phyloP scores from a whole-genome alignment of 2,888 invertebrate genomes.

The Cyclophora albipunctata region DNA sequence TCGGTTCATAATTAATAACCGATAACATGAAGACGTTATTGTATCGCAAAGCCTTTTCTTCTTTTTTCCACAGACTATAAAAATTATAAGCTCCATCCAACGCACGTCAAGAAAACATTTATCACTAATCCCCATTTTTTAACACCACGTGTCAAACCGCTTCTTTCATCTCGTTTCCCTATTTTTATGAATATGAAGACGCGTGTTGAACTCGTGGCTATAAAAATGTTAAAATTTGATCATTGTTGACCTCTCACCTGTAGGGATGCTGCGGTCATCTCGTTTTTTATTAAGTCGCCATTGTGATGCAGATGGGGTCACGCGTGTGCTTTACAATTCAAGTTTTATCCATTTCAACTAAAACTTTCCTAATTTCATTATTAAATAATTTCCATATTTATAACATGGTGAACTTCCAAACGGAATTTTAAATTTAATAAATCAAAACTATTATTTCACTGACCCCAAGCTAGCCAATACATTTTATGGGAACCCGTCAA shows the following conservation, averaged over 20 bases:
- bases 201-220: conserved; percentile 33
- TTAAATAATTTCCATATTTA: too few species aligned
- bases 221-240: conserved; percentile 27
- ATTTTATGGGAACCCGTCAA: conserved; percentile 61
- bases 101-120: too few species aligned
- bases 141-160: conserved; percentile 21
- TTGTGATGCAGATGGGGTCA: conserved; percentile 18
- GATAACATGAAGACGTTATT: too few species aligned
- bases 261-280: conserved; percentile 30
- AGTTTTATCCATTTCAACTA: too few species aligned
- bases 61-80: too few species aligned
- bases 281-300: conserved; percentile 17
- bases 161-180: conserved; percentile 3
- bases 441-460: conserved; percentile 22
- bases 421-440: neutral
- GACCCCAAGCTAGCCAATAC: conserved; percentile 28
- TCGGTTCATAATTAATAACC: too few species aligned
- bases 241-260: conserved; percentile 34
- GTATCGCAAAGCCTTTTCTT: too few species aligned
- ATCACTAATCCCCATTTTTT: conserved; percentile 9
- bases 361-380: too few species aligned
- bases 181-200: conserved; percentile 17
- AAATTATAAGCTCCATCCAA: too few species aligned
- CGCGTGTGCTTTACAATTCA: neutral
- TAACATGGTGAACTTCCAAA: too few species aligned